Base-by-base conservation (phyloP, 2,888 invertebrate genomes). In the Erannis defoliaria region DNA sequence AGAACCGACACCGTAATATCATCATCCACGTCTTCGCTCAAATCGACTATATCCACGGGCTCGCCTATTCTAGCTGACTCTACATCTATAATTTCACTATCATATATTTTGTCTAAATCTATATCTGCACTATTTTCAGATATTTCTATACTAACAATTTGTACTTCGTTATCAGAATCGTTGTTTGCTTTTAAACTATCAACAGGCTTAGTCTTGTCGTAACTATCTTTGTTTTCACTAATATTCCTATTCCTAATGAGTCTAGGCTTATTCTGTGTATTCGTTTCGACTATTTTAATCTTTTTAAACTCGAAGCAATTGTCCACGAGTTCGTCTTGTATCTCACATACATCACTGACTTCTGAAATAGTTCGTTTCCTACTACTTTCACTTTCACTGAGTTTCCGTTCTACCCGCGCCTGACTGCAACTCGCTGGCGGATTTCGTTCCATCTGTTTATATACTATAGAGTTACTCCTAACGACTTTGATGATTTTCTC, bases 401-500 rank as follows among this genome's bases (percentile, higher is more conserved):
- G 74, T 64, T 84, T 89, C 1, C 69, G 73, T 3, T 83, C 86
- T 0, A 72, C 51, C 75, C 82, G 89, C 4, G 71, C 51, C 5
- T 77, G 81, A 46, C 57, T 73, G 0, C 80, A 55, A 0, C 72
- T 73, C 0, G 79, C 66, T 0, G 84, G 75, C 0, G 78, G 71
- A 35, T 74, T 81, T 1, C 78, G 74, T 42, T 90, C 89, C 1
- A 92, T 65, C 66, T 92, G 89, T 67, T 88, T 92, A 57, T 93
- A 93, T 23, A 93, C 89, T 55, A 93, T 82, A 1, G 92, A 92
- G 60, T 92, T 93, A 68, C 86, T 93, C 50, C 92, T 76, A 12
- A 93, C 90, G 4, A 93, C 84, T 81, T 93, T 93, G 9, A 93
- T 85, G 21, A 93, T 88, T 75, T 93, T 93, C 64, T 90, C 89